Base-by-base conservation (phyloP, 2,797 vertebrate genomes). In the Botia kubotai region DNA sequence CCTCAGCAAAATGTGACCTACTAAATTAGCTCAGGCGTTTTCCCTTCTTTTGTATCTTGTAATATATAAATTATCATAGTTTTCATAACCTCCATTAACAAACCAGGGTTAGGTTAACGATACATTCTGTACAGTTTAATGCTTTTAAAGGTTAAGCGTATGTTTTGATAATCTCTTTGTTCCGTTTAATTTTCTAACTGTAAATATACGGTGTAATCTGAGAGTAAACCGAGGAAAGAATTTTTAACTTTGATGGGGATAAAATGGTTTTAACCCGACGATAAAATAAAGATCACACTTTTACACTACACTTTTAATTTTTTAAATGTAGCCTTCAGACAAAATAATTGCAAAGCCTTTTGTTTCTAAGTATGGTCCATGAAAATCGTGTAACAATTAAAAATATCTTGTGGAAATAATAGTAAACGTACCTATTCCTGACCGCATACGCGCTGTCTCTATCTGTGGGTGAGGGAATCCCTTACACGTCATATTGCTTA, bases 401-500 rank as follows among this genome's bases (percentile, higher is more conserved):
- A 94, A 94, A 93, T 91, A 92, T 90, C 90, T 92, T 52, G 84
- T 89, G 90, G 90, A 85, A 89, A 70, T 87, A 87, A 92, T 92
- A 90, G 90, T 92, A 90, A 87, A 86, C 75, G 86, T 88, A 93
- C 95, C 95, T 96, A 95, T 95, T 96, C 89, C 93, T 85, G 90
- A 88, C 87, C 86, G 92, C 89, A 92, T 94, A 39, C 50, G 93
- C 89, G 91, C 90, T 91, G 91, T 90, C 90, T 91, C 82, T 92
- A 91, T 92, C 87, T 89, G 90, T 91, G 93, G 93, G 93, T 95
- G 93, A 98, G 97, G 97, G 97, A 98, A 93, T 98, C 97, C 97
- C 97, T 98, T 75, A 95, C 96, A 95, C 95, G 95, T 95, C 95
- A 96, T 96, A 95, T 80, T 96, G 97, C 97, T 96, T 96, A 95